These are phyloP conservation scores for Dipodomys ordii DNA, from an alignment of 2,113 vertebrate species.

Conservation along the genomic window DNA sequence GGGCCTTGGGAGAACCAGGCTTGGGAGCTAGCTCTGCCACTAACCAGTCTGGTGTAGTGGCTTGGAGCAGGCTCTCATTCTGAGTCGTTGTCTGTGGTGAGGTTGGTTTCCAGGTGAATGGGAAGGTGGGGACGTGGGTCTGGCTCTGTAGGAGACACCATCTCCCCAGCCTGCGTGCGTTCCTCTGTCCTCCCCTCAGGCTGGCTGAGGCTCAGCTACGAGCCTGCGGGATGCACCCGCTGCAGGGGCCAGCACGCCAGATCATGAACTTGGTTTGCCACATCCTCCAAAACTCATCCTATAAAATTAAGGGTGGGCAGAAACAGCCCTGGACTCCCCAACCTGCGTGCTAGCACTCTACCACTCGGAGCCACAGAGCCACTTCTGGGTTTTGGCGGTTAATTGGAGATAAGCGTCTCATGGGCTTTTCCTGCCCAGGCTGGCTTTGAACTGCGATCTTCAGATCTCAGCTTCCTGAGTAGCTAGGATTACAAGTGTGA, in stretches of 20 bases:
- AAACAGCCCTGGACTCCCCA: no score
- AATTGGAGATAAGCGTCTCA: no score
- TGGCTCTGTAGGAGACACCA: not conserved
- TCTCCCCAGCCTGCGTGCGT: not conserved
- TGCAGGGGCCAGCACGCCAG: rapidly evolving
- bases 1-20: not conserved
- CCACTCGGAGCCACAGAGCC: no score
- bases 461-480: no score
- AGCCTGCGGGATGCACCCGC: not conserved
- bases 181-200: not conserved
- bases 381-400: no score
- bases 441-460: no score
- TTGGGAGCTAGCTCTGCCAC: not conserved
- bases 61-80: not conserved
- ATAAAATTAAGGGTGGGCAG: not conserved
- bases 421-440: no score
- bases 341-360: no score
- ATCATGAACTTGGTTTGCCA: not conserved
- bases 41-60: not conserved
- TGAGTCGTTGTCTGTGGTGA: rapidly evolving
- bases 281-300: not conserved
- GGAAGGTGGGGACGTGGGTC: not conserved
- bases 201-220: not conserved
- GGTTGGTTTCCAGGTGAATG: not conserved
- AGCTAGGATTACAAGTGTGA: no score